These are phyloP conservation scores for Chalcosyrphus nemorum DNA, from an alignment of 2,888 invertebrate species.

Conservation along the genomic window DNA sequence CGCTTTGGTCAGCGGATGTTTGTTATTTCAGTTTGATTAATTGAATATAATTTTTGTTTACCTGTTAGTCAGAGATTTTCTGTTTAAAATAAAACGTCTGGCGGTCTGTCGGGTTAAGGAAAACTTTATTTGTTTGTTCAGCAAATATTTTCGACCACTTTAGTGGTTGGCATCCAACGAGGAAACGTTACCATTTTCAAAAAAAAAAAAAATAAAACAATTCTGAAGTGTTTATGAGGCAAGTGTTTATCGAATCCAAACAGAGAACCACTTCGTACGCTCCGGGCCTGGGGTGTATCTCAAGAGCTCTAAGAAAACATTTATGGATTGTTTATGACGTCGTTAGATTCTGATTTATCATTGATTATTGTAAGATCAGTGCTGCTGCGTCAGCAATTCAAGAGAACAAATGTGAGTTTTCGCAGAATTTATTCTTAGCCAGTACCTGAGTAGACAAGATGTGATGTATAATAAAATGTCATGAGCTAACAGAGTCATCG, in stretches of 20 bases:
- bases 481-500: background rate
- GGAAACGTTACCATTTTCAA: background rate
- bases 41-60: slow-evolving; percentile 14
- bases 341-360: slow-evolving; percentile 21
- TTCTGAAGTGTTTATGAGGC: slow-evolving; percentile 30
- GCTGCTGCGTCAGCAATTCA: background rate
- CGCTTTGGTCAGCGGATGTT: background rate
- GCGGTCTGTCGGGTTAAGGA: background rate
- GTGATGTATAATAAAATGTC: background rate
- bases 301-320: background rate
- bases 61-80: slow-evolving; percentile 9
- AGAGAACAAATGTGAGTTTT: slow-evolving; percentile 1
- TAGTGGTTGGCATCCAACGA: background rate
- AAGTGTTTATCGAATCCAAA: slow-evolving; percentile 23
- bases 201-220: background rate
- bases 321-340: slow-evolving; percentile 9
- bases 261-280: background rate
- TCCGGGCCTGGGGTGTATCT: background rate
- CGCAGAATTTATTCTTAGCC: background rate
- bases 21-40: slow-evolving; percentile 10
- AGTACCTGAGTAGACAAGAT: background rate
- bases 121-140: background rate
- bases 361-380: background rate
- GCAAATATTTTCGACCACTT: slow-evolving; percentile 1
- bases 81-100: background rate